These are phyloP conservation scores for Haemorhous mexicanus DNA, from an alignment of 2,113 vertebrate species.

Conservation along the genomic window DNA sequence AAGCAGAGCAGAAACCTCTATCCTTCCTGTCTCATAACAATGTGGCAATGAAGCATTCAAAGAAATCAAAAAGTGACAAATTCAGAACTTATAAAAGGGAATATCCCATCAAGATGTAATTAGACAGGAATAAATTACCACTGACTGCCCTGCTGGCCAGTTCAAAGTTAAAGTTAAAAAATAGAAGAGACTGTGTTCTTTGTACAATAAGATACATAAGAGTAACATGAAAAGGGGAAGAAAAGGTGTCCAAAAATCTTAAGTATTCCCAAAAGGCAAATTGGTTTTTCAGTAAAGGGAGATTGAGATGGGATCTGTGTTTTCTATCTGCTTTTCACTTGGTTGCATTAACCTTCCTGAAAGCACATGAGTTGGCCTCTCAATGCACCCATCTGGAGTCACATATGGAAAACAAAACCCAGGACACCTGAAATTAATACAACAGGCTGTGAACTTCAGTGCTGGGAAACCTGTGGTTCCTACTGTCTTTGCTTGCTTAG, in stretches of 20 bases:
- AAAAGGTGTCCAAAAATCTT: not conserved
- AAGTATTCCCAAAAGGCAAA: not conserved
- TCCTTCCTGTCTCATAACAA: not conserved
- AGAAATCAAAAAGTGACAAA: slow-evolving; percentile 5
- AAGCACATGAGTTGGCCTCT: not conserved
- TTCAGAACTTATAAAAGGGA: not conserved
- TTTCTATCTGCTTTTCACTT: not conserved
- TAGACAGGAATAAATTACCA: not conserved
- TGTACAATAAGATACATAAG: not conserved
- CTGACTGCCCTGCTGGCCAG: not conserved
- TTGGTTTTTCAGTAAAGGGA: not conserved
- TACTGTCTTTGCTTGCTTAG: not conserved
- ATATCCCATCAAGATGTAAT: not conserved
- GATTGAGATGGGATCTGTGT: not conserved
- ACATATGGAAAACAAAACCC: not conserved
- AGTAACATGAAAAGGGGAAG: not conserved
- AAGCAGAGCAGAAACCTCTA: not conserved
- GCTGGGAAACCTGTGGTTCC: not conserved
- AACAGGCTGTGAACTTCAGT: not conserved
- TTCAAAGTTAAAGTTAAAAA: not conserved
- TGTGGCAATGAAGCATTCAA: not conserved
- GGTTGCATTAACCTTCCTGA: not conserved
- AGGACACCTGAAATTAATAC: not conserved
- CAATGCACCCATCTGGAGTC: not conserved
- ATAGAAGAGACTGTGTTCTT: not conserved